Conservation (phyloP, 1,140 invertebrate genomes). For the Conus betulinus region DNA sequence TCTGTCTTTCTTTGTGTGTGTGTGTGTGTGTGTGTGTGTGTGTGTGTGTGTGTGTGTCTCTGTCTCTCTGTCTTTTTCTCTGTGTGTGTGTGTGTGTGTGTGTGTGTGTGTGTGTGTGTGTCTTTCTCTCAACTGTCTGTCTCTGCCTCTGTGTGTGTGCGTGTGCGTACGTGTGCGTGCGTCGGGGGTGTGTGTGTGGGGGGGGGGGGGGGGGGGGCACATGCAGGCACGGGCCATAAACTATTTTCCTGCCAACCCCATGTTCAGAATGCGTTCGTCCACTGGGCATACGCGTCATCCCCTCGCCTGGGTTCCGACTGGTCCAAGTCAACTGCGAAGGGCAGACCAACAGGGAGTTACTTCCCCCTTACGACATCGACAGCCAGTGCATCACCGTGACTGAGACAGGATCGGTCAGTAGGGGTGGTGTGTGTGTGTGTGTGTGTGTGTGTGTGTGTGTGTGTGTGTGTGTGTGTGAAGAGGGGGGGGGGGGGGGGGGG, state of each 20-base stretch:
- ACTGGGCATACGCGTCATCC: not conserved
- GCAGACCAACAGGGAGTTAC: constrained; percentile 23
- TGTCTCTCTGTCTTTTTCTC: not conserved
- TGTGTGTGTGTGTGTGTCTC: not conserved
- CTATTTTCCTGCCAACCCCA: not conserved
- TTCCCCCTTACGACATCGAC: constrained; percentile 19
- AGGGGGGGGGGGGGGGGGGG: not conserved
- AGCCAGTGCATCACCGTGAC: not conserved
- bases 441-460: not conserved
- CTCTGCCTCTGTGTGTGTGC: too few species aligned
- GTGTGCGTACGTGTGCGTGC: not conserved
- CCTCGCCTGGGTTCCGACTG: not conserved
- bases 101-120: not conserved
- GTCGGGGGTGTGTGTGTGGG: not conserved
- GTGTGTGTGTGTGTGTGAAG: not conserved
- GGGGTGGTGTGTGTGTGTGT: not conserved
- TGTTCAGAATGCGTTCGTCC: constrained; percentile 18
- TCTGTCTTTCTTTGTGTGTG: not conserved
- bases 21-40: not conserved
- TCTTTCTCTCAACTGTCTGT: too few species aligned
- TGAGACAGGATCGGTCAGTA: constrained; percentile 3
- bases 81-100: not conserved
- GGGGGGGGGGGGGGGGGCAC: not conserved
- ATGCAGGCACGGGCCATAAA: not conserved
- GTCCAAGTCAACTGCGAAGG: constrained; percentile 17